Conservation (phyloP, 2,113 vertebrate species). For the Enhydra lutris region DNA sequence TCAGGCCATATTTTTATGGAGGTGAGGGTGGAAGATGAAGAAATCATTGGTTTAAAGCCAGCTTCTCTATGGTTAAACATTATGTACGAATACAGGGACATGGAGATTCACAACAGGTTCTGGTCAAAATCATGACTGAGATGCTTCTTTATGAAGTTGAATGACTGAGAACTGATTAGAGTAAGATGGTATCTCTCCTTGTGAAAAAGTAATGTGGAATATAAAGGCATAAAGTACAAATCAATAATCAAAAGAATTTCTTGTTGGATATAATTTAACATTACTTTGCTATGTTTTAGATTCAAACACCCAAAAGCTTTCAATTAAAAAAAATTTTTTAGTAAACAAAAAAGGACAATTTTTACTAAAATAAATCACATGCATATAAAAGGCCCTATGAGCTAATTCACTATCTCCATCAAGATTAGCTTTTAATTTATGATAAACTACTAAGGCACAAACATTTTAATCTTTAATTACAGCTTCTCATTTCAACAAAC, state of each 20-base stretch:
- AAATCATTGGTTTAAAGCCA: neutral
- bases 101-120: neutral
- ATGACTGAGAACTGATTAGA: neutral
- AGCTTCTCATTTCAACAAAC: neutral
- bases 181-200: neutral
- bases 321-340: neutral
- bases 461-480: neutral
- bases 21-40: neutral
- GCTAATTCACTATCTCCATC: neutral
- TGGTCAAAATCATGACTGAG: neutral
- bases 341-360: neutral
- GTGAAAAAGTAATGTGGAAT: neutral
- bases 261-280: neutral
- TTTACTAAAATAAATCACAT: neutral
- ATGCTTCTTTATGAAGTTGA: neutral
- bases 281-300: neutral
- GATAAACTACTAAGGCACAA: neutral
- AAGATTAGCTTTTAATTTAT: neutral
- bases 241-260: neutral
- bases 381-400: neutral
- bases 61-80: neutral
- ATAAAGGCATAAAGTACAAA: neutral
- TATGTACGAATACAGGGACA: neutral
- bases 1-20: neutral
- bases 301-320: neutral